Conservation (phyloP, 2,797 vertebrate genomes). For the Natrix natrix region DNA sequence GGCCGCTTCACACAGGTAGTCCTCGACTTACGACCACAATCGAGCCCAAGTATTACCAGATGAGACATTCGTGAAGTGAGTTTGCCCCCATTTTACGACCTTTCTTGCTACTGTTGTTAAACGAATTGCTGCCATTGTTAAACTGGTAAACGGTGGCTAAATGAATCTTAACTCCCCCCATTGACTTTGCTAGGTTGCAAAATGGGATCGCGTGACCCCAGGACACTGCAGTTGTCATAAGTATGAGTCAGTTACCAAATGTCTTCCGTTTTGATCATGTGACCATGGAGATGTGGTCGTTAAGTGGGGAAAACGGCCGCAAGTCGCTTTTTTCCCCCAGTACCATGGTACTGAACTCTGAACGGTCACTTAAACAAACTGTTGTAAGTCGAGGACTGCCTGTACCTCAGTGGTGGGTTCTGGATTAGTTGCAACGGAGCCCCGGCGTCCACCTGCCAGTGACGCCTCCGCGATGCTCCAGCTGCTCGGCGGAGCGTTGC, state of each 20-base stretch:
- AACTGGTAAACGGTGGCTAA: background rate
- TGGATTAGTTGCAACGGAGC: no score
- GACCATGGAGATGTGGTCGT: background rate
- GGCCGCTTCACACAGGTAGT: background rate
- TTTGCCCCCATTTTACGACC: background rate
- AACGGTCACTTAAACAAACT: background rate
- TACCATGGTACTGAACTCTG: background rate
- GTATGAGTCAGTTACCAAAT: background rate
- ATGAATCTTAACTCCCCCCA: background rate
- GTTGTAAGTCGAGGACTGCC: background rate
- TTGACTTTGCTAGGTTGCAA: background rate
- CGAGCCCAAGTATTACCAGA: background rate
- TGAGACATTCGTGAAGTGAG: background rate
- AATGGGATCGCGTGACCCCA: no score
- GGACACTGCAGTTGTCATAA: background rate
- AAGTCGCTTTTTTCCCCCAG: background rate
- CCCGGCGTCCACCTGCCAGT: no score
- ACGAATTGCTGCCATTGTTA: background rate
- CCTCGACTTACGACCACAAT: background rate
- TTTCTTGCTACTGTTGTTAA: background rate
- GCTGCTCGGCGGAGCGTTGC: no score
- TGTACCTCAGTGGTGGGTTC: background rate
- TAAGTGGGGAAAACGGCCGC: background rate
- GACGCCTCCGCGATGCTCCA: no score
- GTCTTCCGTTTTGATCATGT: background rate